These are phyloP conservation scores for Magallana nippona DNA, from an alignment of 2,888 invertebrate species.

Conservation along the genomic window DNA sequence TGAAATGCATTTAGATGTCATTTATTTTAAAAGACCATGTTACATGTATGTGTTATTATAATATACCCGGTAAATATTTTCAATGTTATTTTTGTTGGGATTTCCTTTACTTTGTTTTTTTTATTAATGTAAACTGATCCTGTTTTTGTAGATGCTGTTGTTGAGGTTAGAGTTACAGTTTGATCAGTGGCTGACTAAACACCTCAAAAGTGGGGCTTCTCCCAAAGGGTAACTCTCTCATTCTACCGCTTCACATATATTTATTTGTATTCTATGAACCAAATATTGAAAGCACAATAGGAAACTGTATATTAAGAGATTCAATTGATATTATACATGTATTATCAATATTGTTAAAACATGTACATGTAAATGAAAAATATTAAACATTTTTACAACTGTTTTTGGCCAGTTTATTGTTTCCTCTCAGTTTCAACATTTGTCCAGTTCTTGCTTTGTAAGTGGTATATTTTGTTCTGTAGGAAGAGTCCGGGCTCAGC, in stretches of 20 bases:
- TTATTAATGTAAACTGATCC: not conserved
- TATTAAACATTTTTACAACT: too few relatives aligned
- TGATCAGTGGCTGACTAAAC: slow-evolving; percentile 68
- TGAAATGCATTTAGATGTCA: not conserved
- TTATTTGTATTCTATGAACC: too few relatives aligned
- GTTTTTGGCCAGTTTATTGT: not conserved
- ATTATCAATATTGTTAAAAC: too few relatives aligned
- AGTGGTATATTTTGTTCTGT: not conserved
- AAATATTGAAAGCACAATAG: too few relatives aligned
- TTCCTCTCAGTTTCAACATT: not conserved
- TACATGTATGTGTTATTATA: too few relatives aligned
- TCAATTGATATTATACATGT: too few relatives aligned
- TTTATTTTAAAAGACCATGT: not conserved
- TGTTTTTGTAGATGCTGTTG: slow-evolving; percentile 64
- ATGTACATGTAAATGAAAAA: too few relatives aligned
- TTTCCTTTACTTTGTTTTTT: not conserved
- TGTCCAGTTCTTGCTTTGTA: too few relatives aligned
- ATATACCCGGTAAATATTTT: too few relatives aligned
- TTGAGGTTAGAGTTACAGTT: slow-evolving; percentile 83
- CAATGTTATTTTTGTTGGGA: not conserved
- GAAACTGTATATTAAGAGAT: too few relatives aligned
- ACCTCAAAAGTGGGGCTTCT: slow-evolving; percentile 55
- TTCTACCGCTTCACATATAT: not conserved
- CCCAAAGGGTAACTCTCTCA: slow-evolving; percentile 55
- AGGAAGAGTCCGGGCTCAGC: slow-evolving; percentile 50